phyloP scores from a whole-genome alignment of 1,140 invertebrate species.

The Penaeus indicus region DNA sequence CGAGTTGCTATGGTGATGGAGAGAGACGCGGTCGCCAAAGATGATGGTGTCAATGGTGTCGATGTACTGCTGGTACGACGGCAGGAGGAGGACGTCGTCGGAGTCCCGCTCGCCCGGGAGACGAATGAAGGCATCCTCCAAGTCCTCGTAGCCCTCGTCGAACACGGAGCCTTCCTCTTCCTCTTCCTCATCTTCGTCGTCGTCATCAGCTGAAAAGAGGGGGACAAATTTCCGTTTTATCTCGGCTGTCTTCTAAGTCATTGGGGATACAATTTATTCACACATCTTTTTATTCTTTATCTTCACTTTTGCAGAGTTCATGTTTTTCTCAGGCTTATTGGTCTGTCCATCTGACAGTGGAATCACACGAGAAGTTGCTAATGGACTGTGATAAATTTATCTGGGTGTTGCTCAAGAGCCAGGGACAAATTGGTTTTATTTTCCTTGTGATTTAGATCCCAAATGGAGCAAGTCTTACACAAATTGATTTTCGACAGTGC shows the following conservation, averaged over 20 bases:
- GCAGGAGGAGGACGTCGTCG: conserved; percentile 64
- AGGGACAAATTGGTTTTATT: too few relatives aligned
- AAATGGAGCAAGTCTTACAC: too few relatives aligned
- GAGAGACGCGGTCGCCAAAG: conserved; percentile 62
- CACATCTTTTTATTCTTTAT: not conserved
- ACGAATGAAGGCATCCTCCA: conserved; percentile 68
- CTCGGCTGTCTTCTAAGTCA: not conserved
- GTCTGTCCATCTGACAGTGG: too few relatives aligned
- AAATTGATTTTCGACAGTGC: too few relatives aligned
- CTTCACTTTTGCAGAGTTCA: too few relatives aligned
- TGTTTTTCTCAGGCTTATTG: too few relatives aligned
- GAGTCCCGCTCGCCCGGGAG: conserved; percentile 61
- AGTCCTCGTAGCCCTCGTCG: conserved; percentile 71
- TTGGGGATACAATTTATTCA: not conserved
- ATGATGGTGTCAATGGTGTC: conserved; percentile 66
- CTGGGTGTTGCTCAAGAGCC: too few relatives aligned
- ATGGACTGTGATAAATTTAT: too few relatives aligned
- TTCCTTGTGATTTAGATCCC: too few relatives aligned
- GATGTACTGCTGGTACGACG: conserved; percentile 66
- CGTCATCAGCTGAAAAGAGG: conserved; percentile 68
- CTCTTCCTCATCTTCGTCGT: conserved; percentile 78
- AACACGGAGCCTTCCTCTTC: conserved; percentile 76
- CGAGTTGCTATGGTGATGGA: conserved; percentile 55
- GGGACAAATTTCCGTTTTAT: not conserved
- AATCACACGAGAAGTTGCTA: too few relatives aligned